These are phyloP conservation scores for Remorina albescens DNA, from an alignment of 2,797 vertebrate genomes.

Conservation along the genomic window DNA sequence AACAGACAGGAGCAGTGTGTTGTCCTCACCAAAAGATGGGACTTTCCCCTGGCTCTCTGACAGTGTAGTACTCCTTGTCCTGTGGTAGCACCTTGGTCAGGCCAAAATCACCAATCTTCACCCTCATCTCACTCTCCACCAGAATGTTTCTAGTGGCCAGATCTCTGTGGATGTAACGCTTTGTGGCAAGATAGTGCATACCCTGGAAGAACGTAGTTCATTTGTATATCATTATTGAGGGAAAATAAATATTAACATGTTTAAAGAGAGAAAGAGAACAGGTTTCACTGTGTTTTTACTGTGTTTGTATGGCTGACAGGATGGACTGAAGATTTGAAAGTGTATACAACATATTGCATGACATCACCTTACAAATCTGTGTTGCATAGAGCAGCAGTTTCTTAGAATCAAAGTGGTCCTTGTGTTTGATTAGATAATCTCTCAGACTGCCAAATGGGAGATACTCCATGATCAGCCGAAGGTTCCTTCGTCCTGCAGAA, in stretches of 20 bases:
- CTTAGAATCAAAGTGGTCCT: conserved; percentile 91
- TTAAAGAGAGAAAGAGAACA: background rate
- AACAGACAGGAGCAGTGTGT: background rate
- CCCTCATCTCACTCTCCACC: conserved; percentile 96
- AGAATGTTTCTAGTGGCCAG: conserved; percentile 97
- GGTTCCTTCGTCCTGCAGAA: conserved; percentile 89
- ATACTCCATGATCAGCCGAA: conserved; percentile 97
- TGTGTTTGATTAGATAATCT: conserved; percentile 97
- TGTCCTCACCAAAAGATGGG: conserved; percentile 97
- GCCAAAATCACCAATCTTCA: conserved; percentile 98
- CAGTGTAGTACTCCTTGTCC: conserved; percentile 99
- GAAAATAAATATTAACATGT: no score
- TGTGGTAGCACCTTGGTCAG: conserved; percentile 97
- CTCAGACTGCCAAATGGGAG: conserved; percentile 96
- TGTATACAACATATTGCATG: background rate
- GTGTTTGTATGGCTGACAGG: background rate
- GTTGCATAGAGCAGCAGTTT: conserved; percentile 93
- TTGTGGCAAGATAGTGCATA: conserved; percentile 96
- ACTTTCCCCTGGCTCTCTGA: conserved; percentile 96
- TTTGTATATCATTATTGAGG: background rate
- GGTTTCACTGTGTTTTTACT: background rate
- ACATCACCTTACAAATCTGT: conserved; percentile 93
- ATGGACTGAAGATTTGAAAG: background rate
- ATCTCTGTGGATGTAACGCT: conserved; percentile 97
- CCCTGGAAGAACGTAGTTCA: conserved; percentile 81